Evolutionary conservation across 1,140 invertebrate species (phyloP), one percentile per base, ranked within the genome.

Genomic region (Mycetomoellerius zeteki): DNA sequence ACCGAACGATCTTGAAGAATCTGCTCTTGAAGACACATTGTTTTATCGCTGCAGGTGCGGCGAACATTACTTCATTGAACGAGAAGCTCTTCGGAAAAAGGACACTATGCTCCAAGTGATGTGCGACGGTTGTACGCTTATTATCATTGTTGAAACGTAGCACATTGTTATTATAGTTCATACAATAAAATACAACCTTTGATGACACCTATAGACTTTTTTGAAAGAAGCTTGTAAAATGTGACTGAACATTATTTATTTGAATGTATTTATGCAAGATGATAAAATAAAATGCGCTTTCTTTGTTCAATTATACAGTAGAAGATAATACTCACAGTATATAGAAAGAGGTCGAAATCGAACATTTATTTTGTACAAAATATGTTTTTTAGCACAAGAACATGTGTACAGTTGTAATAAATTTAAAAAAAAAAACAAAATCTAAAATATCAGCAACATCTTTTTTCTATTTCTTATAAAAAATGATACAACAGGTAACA

Each of bases 61-160:
- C 64, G 96, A 96, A 33, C 87, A 94, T 86, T 97, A 97, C 94
- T 91, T 93, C n/a, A 94, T 97, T 54, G 76, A 94, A 33, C 94
- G 93, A 78, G 91, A 92, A 84, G 95, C 96, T 73, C 85, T 96
- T 69, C 71, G 92, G 24, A 89, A 95, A 54, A 90, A 93, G 69
- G 94, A 96, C 90, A 94, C 95, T 86, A 88, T 95, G 12, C 78
- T 94, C 54, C 87, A 94, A 1, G 93, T 97, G 76, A 95, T 95
- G 56, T 97, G 97, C 94, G 95, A 96, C 91, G 96, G 97, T 90
- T 97, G 97, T 94, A 97, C 97, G 8, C 96, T 97, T 92, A 94
- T 95, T 82, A 96, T 97, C 88, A 91, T 96, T 91, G 94, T 97
- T 43, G 95, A 95, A 93, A 95, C 93, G 82, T 94, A 84, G 92